Evolutionary conservation across 35 echinoderm and acorn worm species (phyloP).

Genomic region (Apostichopus parvimensis): DNA sequence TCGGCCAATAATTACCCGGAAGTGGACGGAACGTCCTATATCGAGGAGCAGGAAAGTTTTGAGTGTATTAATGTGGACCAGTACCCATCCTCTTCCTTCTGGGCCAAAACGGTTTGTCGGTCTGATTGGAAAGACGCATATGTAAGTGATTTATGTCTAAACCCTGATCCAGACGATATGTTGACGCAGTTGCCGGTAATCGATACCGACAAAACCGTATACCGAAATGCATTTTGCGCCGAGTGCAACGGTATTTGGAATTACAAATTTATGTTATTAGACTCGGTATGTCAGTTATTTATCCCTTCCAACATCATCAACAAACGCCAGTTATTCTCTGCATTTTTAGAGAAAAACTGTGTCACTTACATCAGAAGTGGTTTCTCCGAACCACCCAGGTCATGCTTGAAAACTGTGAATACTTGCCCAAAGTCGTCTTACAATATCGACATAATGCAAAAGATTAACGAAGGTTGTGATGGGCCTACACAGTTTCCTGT

Average conservation of each 20-base stretch:
- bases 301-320: conserved; percentile 30
- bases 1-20: neutral
- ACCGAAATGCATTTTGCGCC: conserved; percentile 51
- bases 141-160: conserved; percentile 5
- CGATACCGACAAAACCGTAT: conserved; percentile 14
- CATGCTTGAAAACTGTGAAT: conserved; percentile 4
- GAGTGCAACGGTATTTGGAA: conserved; percentile 33
- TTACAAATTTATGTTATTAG: conserved; percentile 42
- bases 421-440: conserved; percentile 2
- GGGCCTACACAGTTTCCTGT: conserved; percentile 17
- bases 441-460: neutral
- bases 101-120: conserved; percentile 35
- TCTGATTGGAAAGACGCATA: conserved; percentile 11
- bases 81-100: conserved; percentile 38
- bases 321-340: conserved; percentile 42
- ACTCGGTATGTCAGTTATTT: conserved; percentile 32
- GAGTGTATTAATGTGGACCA: conserved; percentile 44
- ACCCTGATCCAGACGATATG: conserved; percentile 19
- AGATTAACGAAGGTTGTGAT: neutral
- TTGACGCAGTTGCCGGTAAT: conserved; percentile 40
- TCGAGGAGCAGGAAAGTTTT: conserved; percentile 23
- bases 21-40: conserved; percentile 15
- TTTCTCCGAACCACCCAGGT: conserved; percentile 28
- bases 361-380: conserved; percentile 36
- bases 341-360: conserved; percentile 22